Percentiles rank a stretch among this genome's conserved stretches.
Evolutionary conservation across 2,797 vertebrate species (phyloP).

Genomic region (Tiaroga cobitis): DNA sequence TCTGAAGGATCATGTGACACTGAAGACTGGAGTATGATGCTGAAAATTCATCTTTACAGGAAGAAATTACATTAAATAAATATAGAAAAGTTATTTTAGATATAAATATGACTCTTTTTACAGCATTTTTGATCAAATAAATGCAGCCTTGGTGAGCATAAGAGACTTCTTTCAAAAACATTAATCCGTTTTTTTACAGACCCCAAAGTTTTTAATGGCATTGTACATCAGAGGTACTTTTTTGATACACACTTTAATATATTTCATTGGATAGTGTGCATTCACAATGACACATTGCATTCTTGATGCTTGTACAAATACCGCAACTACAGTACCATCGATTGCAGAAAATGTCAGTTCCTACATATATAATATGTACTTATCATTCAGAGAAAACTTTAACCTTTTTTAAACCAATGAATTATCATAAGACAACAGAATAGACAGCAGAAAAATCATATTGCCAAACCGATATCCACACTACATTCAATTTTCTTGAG

Average conservation of each 20-base stretch:
- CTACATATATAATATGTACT: neutral
- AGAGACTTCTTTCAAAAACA: neutral
- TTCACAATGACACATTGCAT: neutral
- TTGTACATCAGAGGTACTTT: neutral
- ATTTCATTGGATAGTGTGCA: neutral
- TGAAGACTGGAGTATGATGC: too few species aligned
- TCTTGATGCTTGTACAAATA: neutral
- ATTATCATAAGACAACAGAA: constrained; percentile 28
- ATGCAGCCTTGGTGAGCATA: neutral
- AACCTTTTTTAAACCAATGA: constrained; percentile 30
- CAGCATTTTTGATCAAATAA: neutral
- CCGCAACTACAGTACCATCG: neutral
- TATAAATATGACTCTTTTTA: neutral
- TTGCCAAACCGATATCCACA: constrained; percentile 33
- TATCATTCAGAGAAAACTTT: neutral
- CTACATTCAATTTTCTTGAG: constrained; percentile 15
- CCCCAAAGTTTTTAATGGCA: neutral
- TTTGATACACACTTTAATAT: neutral
- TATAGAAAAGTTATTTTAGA: neutral
- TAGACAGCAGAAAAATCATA: constrained; percentile 40
- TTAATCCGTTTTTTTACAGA: neutral
- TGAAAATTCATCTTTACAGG: too few species aligned
- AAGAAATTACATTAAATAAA: neutral
- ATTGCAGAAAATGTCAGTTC: neutral
- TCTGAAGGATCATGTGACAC: too few species aligned